phyloP scores from a whole-genome alignment of 2,888 invertebrate species.

The Stegana nigrithorax region DNA sequence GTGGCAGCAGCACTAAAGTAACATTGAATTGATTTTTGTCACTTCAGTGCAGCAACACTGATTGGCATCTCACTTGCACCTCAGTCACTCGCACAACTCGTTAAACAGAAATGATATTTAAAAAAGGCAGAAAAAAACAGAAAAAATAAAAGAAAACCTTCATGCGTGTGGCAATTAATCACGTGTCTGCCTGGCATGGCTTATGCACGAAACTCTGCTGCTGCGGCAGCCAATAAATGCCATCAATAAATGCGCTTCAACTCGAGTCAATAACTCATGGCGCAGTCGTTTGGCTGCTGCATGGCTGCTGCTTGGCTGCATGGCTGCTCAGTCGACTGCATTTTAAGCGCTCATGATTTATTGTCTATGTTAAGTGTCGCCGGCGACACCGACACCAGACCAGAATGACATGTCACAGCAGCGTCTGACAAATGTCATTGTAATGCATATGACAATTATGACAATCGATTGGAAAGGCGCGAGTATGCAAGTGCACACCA shows the following conservation, averaged over 20 bases:
- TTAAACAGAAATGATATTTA: too few species aligned
- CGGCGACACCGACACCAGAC: background rate
- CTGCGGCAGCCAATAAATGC: constrained; percentile 3
- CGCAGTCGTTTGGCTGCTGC: too few species aligned
- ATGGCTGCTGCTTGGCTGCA: too few species aligned
- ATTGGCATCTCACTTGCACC: constrained; percentile 45
- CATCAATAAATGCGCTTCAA: constrained; percentile 10
- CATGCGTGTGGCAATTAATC: constrained; percentile 10
- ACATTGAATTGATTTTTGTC: constrained; percentile 58
- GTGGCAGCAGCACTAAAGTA: too few species aligned
- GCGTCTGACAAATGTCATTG: too few species aligned
- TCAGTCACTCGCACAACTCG: too few species aligned
- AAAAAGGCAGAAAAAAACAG: too few species aligned
- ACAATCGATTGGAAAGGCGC: too few species aligned
- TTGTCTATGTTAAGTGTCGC: constrained; percentile 4
- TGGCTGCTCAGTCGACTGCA: background rate
- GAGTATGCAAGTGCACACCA: too few species aligned
- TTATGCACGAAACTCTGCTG: too few species aligned
- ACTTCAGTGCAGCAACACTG: constrained; percentile 39
- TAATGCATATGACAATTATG: too few species aligned
- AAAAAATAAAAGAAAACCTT: too few species aligned
- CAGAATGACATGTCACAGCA: background rate
- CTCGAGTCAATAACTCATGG: constrained; percentile 6
- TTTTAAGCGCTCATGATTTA: background rate
- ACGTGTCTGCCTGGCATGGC: background rate